phyloP scores from a whole-genome alignment of 1,140 invertebrate genomes.

The Myzus persicae region DNA sequence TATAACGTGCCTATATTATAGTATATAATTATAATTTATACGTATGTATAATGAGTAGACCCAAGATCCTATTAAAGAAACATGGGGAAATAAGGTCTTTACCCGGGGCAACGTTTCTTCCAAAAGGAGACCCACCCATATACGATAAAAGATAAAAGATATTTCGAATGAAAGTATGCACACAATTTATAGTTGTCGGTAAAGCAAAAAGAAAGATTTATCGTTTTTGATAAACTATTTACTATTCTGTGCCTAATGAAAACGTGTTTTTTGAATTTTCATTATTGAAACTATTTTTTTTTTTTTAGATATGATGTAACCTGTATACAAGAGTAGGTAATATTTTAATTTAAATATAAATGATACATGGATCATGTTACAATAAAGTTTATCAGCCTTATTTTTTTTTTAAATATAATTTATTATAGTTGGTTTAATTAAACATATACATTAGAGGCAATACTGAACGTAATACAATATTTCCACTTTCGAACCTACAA shows the following conservation, averaged over 20 bases:
- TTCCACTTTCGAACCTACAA: neutral
- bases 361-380: neutral
- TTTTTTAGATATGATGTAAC: neutral
- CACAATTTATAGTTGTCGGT: neutral
- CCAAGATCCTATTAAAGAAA: neutral
- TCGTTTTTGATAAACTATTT: too few relatives aligned
- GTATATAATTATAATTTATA: neutral
- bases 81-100: neutral
- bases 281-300: neutral
- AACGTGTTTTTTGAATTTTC: constrained; percentile 1
- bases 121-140: neutral
- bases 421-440: neutral
- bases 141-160: neutral
- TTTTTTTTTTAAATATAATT: neutral
- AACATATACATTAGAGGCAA: neutral
- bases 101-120: neutral
- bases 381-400: neutral
- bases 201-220: neutral
- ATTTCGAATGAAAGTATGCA: neutral
- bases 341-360: neutral
- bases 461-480: neutral
- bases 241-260: neutral
- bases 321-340: neutral
- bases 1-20: neutral
- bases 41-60: neutral